A percentile compares a stretch with the other conserved stretches of the same genome.
phyloP scores from a whole-genome alignment of 1,140 invertebrate species.

The Achatina immaculata region DNA sequence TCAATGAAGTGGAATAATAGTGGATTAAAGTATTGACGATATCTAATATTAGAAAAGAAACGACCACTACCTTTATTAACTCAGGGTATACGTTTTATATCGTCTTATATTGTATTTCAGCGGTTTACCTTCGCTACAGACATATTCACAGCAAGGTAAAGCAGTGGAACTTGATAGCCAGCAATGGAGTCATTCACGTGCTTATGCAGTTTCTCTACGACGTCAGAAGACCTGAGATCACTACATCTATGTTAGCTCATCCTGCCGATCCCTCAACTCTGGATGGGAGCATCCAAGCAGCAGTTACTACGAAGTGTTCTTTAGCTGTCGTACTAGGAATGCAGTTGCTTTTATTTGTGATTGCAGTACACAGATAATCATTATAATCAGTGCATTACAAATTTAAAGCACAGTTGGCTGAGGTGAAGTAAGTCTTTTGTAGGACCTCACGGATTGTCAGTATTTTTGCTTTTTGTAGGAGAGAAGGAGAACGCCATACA shows the following conservation, averaged over 20 bases:
- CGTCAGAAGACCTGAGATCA: constrained; percentile 50
- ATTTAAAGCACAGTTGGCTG: too few relatives aligned
- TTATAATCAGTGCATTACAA: too few relatives aligned
- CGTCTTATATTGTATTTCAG: not conserved
- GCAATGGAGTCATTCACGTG: constrained; percentile 51
- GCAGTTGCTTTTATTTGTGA: not conserved
- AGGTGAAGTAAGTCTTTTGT: too few relatives aligned
- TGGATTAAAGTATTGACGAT: too few relatives aligned
- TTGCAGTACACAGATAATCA: too few relatives aligned
- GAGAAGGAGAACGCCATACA: too few relatives aligned
- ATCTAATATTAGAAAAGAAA: too few relatives aligned
- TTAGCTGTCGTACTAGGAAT: not conserved
- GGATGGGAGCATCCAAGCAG: not conserved
- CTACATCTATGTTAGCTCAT: not conserved
- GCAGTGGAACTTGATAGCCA: constrained; percentile 41
- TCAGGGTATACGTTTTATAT: too few relatives aligned
- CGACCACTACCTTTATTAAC: too few relatives aligned
- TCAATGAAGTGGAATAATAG: too few relatives aligned
- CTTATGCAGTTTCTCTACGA: constrained; percentile 48
- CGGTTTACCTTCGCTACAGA: not conserved
- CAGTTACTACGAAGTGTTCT: not conserved
- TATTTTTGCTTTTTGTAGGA: too few relatives aligned
- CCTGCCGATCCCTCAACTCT: not conserved
- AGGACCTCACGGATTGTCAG: too few relatives aligned
- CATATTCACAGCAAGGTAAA: constrained; percentile 26